Conservation (phyloP, 2,797 vertebrate genomes). For the Diplodus sargus region DNA sequence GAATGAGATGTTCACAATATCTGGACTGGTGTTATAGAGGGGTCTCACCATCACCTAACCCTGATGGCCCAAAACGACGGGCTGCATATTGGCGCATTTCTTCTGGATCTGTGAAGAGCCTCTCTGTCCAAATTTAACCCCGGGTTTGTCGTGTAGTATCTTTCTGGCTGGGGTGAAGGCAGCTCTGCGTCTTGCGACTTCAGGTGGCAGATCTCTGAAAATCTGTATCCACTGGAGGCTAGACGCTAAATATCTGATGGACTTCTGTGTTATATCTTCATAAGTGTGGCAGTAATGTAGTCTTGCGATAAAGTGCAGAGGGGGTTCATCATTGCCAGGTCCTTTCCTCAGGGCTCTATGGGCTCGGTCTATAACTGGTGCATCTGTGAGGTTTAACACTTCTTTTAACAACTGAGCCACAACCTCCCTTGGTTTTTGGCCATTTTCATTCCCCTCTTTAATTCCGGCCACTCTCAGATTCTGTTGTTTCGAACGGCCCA, state of each 20-base stretch:
- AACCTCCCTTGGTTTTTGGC: neutral
- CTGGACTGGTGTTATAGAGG: too few relatives aligned
- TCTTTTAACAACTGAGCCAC: neutral
- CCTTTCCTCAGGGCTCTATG: neutral
- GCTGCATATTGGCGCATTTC: too few relatives aligned
- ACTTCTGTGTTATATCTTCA: slow-evolving; percentile 10
- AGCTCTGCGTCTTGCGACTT: too few relatives aligned
- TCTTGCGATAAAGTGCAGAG: neutral
- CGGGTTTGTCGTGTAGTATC: neutral
- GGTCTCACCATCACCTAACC: too few relatives aligned
- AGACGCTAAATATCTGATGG: too few relatives aligned
- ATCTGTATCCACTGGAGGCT: too few relatives aligned
- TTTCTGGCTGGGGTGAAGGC: neutral
- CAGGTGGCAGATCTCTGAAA: too few relatives aligned
- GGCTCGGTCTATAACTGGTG: neutral
- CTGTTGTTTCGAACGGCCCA: neutral
- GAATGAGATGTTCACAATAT: too few relatives aligned
- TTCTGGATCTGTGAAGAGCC: too few relatives aligned
- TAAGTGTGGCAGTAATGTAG: neutral
- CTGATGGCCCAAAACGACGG: too few relatives aligned
- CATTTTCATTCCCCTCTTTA: neutral
- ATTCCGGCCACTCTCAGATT: neutral
- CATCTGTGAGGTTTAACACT: neutral
- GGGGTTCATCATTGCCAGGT: neutral
- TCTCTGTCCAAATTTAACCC: too few relatives aligned